These are phyloP conservation scores for Scopus umbretta DNA, from an alignment of 2,113 vertebrate genomes.

Conservation along the genomic window DNA sequence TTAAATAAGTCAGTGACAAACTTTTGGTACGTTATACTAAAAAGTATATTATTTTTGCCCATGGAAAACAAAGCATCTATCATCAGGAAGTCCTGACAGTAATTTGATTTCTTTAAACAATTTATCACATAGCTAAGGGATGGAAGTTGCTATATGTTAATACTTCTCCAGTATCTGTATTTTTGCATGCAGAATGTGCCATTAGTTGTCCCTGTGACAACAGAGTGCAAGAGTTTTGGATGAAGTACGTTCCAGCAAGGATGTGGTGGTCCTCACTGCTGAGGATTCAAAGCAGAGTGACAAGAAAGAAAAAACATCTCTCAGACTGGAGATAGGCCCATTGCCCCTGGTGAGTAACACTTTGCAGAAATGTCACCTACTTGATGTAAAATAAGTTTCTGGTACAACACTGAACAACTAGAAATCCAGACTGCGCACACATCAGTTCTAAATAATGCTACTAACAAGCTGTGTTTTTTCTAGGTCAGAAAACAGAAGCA, in stretches of 20 bases:
- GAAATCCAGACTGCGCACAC: background rate
- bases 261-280: background rate
- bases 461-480: background rate
- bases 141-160: background rate
- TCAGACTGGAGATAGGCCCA: background rate
- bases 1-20: background rate
- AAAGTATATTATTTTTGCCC: background rate
- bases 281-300: background rate
- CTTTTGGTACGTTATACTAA: background rate
- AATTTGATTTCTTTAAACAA: background rate
- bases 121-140: background rate
- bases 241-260: background rate
- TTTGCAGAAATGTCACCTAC: background rate
- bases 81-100: background rate
- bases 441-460: background rate
- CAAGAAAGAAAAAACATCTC: background rate
- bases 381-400: background rate
- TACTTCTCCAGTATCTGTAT: background rate
- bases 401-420: background rate
- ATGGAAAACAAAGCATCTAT: background rate
- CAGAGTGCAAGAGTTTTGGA: background rate
- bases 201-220: background rate
- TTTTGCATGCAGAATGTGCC: background rate
- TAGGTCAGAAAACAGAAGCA: background rate
- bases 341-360: background rate